Evolutionary conservation across 1,140 invertebrate species (phyloP).

Genomic region (Nasonia longicornis): DNA sequence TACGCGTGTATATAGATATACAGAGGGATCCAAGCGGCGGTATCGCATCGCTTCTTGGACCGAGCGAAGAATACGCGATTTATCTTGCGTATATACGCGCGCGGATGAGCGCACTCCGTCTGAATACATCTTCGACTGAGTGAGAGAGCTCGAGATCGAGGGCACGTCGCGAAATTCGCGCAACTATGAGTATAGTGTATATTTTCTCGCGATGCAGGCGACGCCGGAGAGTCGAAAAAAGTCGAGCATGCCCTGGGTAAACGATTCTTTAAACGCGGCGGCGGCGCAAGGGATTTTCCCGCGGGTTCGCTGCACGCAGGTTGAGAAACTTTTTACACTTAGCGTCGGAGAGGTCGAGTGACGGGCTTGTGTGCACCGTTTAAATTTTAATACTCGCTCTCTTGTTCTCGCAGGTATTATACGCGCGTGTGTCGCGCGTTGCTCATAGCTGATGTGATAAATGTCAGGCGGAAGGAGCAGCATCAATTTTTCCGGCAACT

Average conservation of each 20-base stretch:
- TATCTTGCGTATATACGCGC: constrained; percentile 29
- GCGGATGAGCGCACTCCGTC: constrained; percentile 10
- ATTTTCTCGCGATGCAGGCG: constrained; percentile 6
- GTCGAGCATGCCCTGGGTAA: constrained; percentile 16
- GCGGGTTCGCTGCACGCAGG: too few species aligned
- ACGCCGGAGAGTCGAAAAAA: background rate
- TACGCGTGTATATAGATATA: background rate
- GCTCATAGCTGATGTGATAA: background rate
- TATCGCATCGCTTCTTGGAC: background rate
- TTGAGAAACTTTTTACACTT: constrained; percentile 28
- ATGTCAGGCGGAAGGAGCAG: background rate
- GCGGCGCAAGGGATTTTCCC: background rate
- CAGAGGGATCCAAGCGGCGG: background rate
- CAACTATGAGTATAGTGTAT: background rate
- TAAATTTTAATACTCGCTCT: constrained; percentile 1
- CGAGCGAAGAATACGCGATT: constrained; percentile 39
- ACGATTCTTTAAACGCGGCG: constrained; percentile 28
- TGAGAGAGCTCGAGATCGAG: background rate
- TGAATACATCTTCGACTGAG: constrained; percentile 26
- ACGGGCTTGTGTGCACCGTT: background rate
- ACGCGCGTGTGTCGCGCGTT: too few species aligned
- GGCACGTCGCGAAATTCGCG: constrained; percentile 1
- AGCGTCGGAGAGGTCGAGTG: background rate
- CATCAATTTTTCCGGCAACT: background rate
- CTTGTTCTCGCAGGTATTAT: background rate